A percentile compares a stretch with the other conserved stretches of the same genome.
Evolutionary conservation across 2,113 vertebrate species (phyloP).

Genomic region (Progne subis): DNA sequence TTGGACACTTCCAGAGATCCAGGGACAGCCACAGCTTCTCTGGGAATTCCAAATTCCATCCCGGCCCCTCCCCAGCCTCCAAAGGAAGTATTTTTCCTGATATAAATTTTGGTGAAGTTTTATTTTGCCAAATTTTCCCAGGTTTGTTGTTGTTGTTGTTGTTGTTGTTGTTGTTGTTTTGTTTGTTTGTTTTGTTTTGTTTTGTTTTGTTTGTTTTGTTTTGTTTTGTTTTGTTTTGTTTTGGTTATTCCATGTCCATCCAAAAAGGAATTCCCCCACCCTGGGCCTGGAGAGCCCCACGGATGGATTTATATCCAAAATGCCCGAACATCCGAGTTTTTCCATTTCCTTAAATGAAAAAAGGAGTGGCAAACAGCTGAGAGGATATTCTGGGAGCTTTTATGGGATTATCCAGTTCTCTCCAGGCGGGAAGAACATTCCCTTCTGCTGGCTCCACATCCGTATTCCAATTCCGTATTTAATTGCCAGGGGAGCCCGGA

Average conservation of each 20-base stretch:
- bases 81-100: too few relatives aligned
- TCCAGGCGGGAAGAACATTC: neutral
- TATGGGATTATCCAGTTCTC: neutral
- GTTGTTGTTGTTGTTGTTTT: too few relatives aligned
- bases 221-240: too few relatives aligned
- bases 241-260: neutral
- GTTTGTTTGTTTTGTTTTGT: too few relatives aligned
- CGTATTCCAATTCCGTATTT: neutral
- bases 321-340: neutral
- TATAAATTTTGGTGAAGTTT: accelerated
- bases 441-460: neutral
- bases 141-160: too few relatives aligned
- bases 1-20: neutral
- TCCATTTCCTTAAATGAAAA: neutral
- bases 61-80: neutral
- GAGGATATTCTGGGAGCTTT: neutral
- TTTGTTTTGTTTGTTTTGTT: too few relatives aligned
- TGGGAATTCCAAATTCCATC: neutral
- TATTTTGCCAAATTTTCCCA: neutral
- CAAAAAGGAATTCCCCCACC: neutral
- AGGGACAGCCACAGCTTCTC: neutral
- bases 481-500: neutral
- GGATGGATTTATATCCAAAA: neutral
- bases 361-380: neutral
- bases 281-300: neutral